Percentiles rank a stretch among this genome's conserved stretches.
These are phyloP conservation scores for Drymodes brunneopygia DNA, from an alignment of 2,113 vertebrate species.

Conservation along the genomic window DNA sequence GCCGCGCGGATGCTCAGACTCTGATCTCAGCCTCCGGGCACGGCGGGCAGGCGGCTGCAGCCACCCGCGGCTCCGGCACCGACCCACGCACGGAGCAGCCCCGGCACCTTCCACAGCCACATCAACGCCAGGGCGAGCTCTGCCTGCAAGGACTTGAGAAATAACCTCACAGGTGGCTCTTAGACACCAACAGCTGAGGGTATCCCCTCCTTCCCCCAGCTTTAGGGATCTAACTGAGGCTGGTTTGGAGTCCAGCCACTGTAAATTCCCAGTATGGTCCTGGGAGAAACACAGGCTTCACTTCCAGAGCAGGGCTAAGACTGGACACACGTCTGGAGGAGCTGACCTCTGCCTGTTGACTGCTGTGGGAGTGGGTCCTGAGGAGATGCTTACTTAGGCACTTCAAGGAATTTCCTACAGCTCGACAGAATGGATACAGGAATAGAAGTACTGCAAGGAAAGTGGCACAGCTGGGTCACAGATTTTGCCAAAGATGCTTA, in stretches of 20 bases:
- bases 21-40: constrained; percentile 48
- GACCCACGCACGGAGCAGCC: neutral
- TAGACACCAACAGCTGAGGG: neutral
- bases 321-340: neutral
- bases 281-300: neutral
- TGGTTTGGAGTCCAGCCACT: neutral
- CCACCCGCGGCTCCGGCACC: neutral
- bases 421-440: neutral
- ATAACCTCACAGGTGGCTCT: neutral
- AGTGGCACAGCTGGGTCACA: neutral
- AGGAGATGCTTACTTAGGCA: neutral
- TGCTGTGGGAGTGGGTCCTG: neutral
- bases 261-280: neutral
- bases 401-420: neutral
- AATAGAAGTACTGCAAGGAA: neutral
- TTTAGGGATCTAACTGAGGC: neutral
- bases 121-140: neutral
- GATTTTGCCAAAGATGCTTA: constrained; percentile 30
- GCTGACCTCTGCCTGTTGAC: neutral
- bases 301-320: neutral
- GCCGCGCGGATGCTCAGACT: constrained; percentile 34
- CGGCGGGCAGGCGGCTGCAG: constrained; percentile 17
- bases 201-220: neutral
- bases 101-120: neutral
- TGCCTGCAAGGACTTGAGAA: neutral